Conservation (phyloP, 2,797 vertebrate species). For the Holocentrus rufus region DNA sequence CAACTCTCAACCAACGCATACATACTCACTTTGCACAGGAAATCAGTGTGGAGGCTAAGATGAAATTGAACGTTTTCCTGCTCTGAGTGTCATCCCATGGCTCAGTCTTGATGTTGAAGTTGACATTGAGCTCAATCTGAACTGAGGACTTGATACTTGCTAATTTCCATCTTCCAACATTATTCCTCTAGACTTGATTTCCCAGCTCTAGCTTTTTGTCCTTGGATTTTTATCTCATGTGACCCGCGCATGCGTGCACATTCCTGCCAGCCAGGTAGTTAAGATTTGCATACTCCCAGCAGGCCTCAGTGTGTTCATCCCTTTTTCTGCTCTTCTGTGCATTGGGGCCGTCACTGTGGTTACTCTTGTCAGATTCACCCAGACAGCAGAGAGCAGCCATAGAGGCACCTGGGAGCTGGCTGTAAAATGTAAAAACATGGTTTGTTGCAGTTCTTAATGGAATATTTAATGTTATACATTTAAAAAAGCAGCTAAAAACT, state of each 20-base stretch:
- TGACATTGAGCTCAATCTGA: slow-evolving; percentile 3
- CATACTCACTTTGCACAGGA: not conserved
- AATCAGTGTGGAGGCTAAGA: slow-evolving; percentile 3
- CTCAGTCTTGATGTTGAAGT: not conserved
- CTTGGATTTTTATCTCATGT: slow-evolving; percentile 28
- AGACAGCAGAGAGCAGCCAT: slow-evolving; percentile 50
- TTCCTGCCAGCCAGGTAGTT: slow-evolving; percentile 59
- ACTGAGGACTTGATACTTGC: not conserved
- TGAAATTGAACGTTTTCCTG: not conserved
- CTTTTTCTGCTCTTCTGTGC: slow-evolving; percentile 52
- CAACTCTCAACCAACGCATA: slow-evolving; percentile 13
- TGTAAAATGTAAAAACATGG: slow-evolving; percentile 27
- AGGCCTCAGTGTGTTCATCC: slow-evolving; percentile 62
- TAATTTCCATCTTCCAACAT: slow-evolving; percentile 13
- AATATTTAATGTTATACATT: not conserved
- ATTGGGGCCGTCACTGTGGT: slow-evolving; percentile 70
- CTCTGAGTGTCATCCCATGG: not conserved
- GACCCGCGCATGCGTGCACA: slow-evolving; percentile 32
- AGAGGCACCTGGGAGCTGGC: slow-evolving; percentile 31
- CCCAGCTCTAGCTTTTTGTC: not conserved
- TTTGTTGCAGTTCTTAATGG: not conserved
- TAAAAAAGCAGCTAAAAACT: not conserved
- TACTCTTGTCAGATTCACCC: slow-evolving; percentile 69
- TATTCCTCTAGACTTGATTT: not conserved
- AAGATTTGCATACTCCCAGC: slow-evolving; percentile 66